phyloP scores from a whole-genome alignment of 2,797 vertebrate species.

The Falco naumanni region DNA sequence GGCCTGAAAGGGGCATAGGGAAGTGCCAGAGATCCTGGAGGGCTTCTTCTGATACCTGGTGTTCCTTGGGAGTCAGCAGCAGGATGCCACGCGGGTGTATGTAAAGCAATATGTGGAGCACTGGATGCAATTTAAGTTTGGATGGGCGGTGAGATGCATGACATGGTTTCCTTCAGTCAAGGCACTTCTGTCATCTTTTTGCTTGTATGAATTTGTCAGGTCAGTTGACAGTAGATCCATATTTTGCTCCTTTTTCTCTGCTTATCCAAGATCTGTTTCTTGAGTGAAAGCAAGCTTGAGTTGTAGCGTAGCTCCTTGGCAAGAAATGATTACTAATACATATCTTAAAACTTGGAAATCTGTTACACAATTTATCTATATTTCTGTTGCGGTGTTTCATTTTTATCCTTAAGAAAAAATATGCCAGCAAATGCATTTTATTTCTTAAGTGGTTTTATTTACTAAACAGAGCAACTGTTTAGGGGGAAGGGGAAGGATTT shows the following conservation, averaged over 20 bases:
- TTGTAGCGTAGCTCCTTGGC: background rate
- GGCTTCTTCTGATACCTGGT: background rate
- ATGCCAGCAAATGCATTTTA: fast-evolving
- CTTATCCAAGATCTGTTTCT: background rate
- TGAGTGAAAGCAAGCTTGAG: background rate
- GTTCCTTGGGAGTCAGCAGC: background rate
- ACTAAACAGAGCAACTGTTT: background rate
- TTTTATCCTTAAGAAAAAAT: background rate
- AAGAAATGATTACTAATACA: background rate
- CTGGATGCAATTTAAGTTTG: background rate
- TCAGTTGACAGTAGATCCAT: background rate
- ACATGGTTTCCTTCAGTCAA: background rate
- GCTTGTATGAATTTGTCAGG: background rate
- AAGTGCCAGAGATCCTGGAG: background rate
- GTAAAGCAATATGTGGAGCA: too few relatives aligned
- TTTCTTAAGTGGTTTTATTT: background rate
- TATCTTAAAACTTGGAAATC: background rate
- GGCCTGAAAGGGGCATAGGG: background rate
- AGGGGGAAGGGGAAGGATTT: background rate
- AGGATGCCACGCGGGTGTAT: fast-evolving
- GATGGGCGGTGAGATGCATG: background rate
- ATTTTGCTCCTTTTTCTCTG: background rate
- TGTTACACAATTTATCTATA: background rate
- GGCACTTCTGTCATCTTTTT: background rate
- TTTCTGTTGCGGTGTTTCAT: background rate